Evolutionary conservation across 1,140 invertebrate species (phyloP).

Genomic region (Brachionus calyciflorus): DNA sequence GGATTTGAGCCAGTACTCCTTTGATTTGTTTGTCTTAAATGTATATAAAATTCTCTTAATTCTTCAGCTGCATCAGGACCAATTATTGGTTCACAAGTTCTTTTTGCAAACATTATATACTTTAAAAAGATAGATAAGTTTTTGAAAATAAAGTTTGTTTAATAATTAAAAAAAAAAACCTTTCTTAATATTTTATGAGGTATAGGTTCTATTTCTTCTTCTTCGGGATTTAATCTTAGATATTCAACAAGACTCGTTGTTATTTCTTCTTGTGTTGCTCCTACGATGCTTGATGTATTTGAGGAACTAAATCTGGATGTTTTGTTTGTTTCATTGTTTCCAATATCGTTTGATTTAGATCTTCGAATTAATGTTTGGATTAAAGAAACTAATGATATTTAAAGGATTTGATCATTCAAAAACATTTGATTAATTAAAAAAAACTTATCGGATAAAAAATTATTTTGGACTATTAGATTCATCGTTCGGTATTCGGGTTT

Average conservation of each 20-base stretch:
- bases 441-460: no score
- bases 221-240: constrained; percentile 65
- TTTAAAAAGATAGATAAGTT: not conserved
- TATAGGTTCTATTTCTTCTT: constrained; percentile 69
- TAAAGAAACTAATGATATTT: no score
- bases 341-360: not conserved
- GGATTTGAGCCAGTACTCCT: constrained; percentile 65
- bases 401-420: no score
- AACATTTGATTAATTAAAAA: no score
- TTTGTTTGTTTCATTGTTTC: not conserved
- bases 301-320: not conserved
- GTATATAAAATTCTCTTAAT: constrained; percentile 73
- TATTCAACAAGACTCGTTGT: constrained; percentile 63
- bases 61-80: constrained; percentile 13
- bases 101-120: constrained; percentile 38
- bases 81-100: constrained; percentile 19
- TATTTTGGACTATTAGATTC: no score
- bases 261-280: constrained; percentile 49
- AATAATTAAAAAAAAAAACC: constrained; percentile 49
- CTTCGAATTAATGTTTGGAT: no score
- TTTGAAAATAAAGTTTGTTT: not conserved
- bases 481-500: no score
- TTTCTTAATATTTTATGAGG: constrained; percentile 69
- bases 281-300: not conserved
- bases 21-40: constrained; percentile 71